phyloP scores from a whole-genome alignment of 2,797 vertebrate species.

The Ispidina picta region DNA sequence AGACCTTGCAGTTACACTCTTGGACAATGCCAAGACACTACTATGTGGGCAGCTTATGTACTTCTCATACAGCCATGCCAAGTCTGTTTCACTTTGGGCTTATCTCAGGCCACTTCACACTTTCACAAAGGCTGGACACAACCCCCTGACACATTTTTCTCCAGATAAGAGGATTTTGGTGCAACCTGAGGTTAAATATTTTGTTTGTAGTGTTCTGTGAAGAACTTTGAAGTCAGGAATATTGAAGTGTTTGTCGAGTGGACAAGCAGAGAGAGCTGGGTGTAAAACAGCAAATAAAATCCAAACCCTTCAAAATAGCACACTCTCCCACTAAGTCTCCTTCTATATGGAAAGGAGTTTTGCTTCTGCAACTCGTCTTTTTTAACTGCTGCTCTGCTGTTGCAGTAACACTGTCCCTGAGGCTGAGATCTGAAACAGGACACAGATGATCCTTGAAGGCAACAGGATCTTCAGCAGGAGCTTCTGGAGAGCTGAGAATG shows the following conservation, averaged over 20 bases:
- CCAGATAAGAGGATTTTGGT: not conserved
- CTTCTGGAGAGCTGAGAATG: not conserved
- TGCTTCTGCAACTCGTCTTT: not conserved
- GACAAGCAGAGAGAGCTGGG: not conserved
- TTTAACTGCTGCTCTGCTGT: accelerated
- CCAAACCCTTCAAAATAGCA: not conserved
- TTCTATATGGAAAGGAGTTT: not conserved
- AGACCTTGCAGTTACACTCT: not conserved
- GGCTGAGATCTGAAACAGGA: not conserved
- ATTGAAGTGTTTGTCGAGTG: conserved; percentile 19
- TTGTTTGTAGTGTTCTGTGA: not conserved
- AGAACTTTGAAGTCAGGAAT: conserved; percentile 4
- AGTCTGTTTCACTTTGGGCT: not conserved
- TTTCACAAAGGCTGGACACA: not conserved
- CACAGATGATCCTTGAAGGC: not conserved
- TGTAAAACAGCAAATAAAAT: not conserved
- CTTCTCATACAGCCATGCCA: not conserved
- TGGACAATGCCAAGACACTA: not conserved
- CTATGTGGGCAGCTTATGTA: not conserved
- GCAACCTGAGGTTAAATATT: not conserved
- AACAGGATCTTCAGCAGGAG: not conserved
- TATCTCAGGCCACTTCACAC: not conserved
- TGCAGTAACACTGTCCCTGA: not conserved
- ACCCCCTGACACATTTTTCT: not conserved
- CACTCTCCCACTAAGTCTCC: not conserved